A percentile compares a stretch with the other conserved stretches of the same genome.
phyloP scores from a whole-genome alignment of 2,797 vertebrate species.

The Graptemys geographica region DNA sequence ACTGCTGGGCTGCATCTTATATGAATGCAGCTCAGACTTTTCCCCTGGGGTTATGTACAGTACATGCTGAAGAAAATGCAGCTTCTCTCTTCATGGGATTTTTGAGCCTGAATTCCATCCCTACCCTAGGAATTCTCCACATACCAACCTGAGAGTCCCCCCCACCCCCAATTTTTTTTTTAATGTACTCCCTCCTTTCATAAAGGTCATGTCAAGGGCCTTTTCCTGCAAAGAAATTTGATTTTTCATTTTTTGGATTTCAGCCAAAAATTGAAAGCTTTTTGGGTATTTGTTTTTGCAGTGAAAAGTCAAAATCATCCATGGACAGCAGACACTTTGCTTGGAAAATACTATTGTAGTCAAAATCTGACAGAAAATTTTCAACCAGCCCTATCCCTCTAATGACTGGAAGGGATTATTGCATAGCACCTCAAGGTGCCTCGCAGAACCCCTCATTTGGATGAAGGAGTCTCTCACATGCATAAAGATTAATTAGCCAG shows the following conservation, averaged over 20 bases:
- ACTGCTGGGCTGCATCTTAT: background rate
- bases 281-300: background rate
- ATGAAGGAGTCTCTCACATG: background rate
- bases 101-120: background rate
- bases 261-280: background rate
- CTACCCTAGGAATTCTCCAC: background rate
- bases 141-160: background rate
- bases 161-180: background rate
- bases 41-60: background rate
- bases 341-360: background rate
- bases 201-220: background rate
- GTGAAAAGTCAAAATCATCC: background rate
- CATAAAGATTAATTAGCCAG: background rate
- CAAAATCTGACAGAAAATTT: background rate
- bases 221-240: background rate
- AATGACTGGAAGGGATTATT: background rate
- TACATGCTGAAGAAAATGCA: background rate
- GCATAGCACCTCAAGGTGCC: background rate
- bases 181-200: background rate
- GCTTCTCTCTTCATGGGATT: background rate
- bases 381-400: background rate
- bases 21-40: background rate
- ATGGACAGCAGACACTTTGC: background rate
- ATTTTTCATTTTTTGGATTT: background rate
- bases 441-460: background rate